phyloP scores from a whole-genome alignment of 1,140 invertebrate genomes.

The Dolichoris vasculosae region DNA sequence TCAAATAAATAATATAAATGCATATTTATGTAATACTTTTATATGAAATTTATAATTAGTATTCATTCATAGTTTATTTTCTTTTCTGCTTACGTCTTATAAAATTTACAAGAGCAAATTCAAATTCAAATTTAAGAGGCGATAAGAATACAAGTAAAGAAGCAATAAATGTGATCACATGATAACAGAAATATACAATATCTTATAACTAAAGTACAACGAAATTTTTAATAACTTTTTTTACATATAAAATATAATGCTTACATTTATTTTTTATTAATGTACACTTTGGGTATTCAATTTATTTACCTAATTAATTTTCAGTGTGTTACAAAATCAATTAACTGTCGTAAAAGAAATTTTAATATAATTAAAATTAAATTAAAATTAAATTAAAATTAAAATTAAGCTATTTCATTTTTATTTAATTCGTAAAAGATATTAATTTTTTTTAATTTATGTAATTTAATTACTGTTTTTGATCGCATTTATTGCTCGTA shows the following conservation, averaged over 20 bases:
- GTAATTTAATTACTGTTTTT: neutral
- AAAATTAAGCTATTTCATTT: no score
- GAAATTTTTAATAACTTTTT: neutral
- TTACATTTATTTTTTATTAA: neutral
- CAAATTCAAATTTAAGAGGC: constrained; percentile 12
- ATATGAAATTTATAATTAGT: neutral
- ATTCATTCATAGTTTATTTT: neutral
- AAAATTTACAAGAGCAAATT: constrained; percentile 50
- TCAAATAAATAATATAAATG: neutral
- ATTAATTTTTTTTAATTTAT: no score
- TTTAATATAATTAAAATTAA: no score
- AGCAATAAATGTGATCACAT: constrained; percentile 21
- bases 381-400: no score
- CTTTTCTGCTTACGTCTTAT: neutral
- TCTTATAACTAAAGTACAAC: constrained; percentile 4
- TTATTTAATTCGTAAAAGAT: no score
- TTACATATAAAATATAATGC: neutral
- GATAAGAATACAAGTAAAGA: constrained; percentile 7
- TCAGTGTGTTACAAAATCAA: no score
- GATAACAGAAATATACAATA: constrained; percentile 28
- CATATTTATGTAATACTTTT: neutral
- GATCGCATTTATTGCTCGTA: constrained; percentile 6
- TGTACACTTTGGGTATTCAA: no score
- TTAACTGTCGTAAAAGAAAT: no score
- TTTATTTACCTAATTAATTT: no score